Percentiles rank a stretch among this genome's conserved stretches.
Evolutionary conservation across 2,888 invertebrate species (phyloP).

Genomic region (Girardia tigrina): DNA sequence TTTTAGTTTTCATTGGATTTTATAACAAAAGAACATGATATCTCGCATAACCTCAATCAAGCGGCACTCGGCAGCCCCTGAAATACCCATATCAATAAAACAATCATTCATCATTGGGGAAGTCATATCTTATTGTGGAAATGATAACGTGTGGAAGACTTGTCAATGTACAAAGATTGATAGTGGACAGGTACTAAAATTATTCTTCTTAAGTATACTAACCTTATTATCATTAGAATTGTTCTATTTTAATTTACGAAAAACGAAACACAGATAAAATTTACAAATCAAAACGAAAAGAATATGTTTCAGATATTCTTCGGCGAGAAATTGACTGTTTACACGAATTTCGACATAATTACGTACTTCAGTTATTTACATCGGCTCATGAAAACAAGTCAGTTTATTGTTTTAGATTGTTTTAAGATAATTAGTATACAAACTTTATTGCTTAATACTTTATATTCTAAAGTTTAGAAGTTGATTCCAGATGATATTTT

Average conservation of each 20-base stretch:
- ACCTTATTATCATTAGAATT: neutral
- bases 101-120: conserved; percentile 3
- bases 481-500: too few relatives aligned
- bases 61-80: neutral
- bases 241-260: neutral
- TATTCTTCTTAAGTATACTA: neutral
- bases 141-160: neutral
- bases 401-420: too few relatives aligned
- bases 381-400: neutral
- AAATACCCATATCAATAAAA: conserved; percentile 11
- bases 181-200: conserved; percentile 1
- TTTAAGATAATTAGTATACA: too few relatives aligned
- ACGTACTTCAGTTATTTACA: neutral
- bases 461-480: too few relatives aligned
- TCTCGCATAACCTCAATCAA: conserved; percentile 19
- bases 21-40: neutral
- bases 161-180: conserved; percentile 23
- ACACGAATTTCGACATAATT: neutral
- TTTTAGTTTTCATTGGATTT: neutral
- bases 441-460: too few relatives aligned
- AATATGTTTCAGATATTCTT: neutral
- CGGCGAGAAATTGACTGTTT: neutral
- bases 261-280: neutral
- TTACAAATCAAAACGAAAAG: conserved; percentile 17
- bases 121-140: neutral